phyloP scores from a whole-genome alignment of 2,797 vertebrate species.

The Megalops cyprinoides region DNA sequence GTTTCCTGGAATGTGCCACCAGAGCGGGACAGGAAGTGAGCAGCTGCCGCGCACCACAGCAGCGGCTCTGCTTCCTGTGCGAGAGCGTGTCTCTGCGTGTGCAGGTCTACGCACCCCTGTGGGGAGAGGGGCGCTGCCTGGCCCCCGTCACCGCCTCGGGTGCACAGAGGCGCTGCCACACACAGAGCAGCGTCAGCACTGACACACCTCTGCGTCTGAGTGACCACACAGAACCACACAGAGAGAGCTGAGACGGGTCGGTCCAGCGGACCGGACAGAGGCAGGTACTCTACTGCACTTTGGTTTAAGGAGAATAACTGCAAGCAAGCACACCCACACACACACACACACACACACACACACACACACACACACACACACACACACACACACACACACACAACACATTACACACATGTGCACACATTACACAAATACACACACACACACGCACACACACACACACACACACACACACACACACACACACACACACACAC shows the following conservation, averaged over 20 bases:
- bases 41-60: conserved; percentile 76
- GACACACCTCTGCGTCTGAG: too few species aligned
- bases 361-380: not conserved
- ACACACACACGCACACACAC: too few species aligned
- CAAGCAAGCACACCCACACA: not conserved
- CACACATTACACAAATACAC: too few species aligned
- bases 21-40: conserved; percentile 74
- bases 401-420: too few species aligned
- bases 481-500: not conserved
- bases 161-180: not conserved
- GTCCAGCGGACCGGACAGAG: too few species aligned
- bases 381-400: too few species aligned
- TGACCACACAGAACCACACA: not conserved
- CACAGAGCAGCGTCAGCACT: not conserved
- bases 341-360: not conserved
- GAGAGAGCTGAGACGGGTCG: too few species aligned
- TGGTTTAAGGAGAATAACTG: too few species aligned
- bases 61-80: conserved; percentile 73
- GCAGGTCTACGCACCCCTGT: not conserved
- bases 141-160: not conserved
- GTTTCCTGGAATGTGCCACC: conserved; percentile 79
- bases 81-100: conserved; percentile 35
- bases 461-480: not conserved
- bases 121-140: not conserved
- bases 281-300: too few species aligned